A percentile compares a stretch with the other conserved stretches of the same genome.
phyloP scores from a whole-genome alignment of 1,140 invertebrate species.

The Drosophila bifasciata region DNA sequence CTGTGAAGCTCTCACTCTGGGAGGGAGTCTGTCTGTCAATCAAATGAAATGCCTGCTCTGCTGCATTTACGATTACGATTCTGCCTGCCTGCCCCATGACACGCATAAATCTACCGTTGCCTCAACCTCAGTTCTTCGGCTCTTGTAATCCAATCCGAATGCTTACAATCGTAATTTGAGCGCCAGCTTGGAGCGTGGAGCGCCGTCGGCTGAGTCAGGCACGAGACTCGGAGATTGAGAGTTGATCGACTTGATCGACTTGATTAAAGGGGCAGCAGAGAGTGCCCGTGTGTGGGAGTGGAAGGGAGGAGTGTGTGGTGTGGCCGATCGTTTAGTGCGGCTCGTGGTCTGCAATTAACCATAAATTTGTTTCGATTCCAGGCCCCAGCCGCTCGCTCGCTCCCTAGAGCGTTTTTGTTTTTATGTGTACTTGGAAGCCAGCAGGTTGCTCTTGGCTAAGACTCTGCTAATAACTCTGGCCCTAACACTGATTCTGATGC shows the following conservation, averaged over 20 bases:
- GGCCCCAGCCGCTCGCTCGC: not conserved
- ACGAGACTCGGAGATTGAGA: slow-evolving; percentile 32
- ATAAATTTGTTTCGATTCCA: slow-evolving; percentile 70
- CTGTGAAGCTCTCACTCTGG: slow-evolving; percentile 12
- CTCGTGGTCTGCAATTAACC: slow-evolving; percentile 69
- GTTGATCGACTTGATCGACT: slow-evolving; percentile 18
- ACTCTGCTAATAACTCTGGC: slow-evolving; percentile 29
- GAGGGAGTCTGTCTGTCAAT: slow-evolving; percentile 20
- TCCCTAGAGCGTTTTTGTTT: slow-evolving; percentile 26
- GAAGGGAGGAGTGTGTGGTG: slow-evolving; percentile 2
- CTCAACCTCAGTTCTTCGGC: not conserved
- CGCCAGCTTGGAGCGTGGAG: slow-evolving; percentile 46
- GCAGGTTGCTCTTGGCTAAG: slow-evolving; percentile 53
- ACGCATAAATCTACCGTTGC: slow-evolving; percentile 65
- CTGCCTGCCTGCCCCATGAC: slow-evolving; percentile 26
- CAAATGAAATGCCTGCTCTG: slow-evolving; percentile 35
- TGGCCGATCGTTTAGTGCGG: slow-evolving; percentile 50
- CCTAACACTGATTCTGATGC: slow-evolving; percentile 8
- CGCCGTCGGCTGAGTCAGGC: slow-evolving; percentile 37
- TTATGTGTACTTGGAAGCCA: slow-evolving; percentile 79
- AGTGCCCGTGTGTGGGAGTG: slow-evolving; percentile 60
- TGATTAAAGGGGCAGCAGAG: slow-evolving; percentile 1
- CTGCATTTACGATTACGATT: slow-evolving; percentile 9
- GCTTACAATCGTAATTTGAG: slow-evolving; percentile 55
- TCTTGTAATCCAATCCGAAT: slow-evolving; percentile 41